Evolutionary conservation across 2,113 vertebrate species (phyloP), one percentile per base, ranked within the genome.

Genomic region (Lepisosteus osseus): DNA sequence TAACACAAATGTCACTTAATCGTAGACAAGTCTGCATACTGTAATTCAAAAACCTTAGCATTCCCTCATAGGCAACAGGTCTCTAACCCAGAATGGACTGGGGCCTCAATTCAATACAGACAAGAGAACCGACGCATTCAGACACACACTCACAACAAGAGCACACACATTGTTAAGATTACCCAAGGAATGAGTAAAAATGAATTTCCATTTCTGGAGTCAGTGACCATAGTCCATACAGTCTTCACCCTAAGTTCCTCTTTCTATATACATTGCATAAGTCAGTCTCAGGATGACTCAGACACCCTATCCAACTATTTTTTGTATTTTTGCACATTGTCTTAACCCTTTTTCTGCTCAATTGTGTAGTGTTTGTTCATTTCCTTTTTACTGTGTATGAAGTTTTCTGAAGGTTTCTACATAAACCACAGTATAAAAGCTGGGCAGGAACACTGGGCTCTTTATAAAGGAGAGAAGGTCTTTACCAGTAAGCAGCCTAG

Each of bases 251-350:
- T 17, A 74, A 83, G 88, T 93, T 92, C 90, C 89, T 89, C 88
- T 92, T 93, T 91, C 84, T 90, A 81, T 81, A 77, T 82, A 71
- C 76, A 79, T 93, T 91, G 90, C 90, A 86, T 83, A 91, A 92
- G 85, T 84, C 83, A 87, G 78, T 84, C 77, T 78, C 64, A 84
- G 75, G 80, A 89, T 93, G 89, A 93, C 77, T 93, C 88, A 91
- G 59, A 70, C 81, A 65, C 54, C 73, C 63, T 64, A 56, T n/a
- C 81, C 75, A 70, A 84, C 44, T 45, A 88, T 82, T 85, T 85
- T 84, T 75, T 54, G 72, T 9, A 14, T 70, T 67, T 70, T 57
- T 65, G 51, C 56, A 62, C 65, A 74, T 66, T 69, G 67, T 69
- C 61, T 80, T 82, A 82, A 80, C 72, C 68, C 72, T 4, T 43